Base-by-base conservation (phyloP, 2,888 invertebrate species). In the Anthophora plumipes region DNA sequence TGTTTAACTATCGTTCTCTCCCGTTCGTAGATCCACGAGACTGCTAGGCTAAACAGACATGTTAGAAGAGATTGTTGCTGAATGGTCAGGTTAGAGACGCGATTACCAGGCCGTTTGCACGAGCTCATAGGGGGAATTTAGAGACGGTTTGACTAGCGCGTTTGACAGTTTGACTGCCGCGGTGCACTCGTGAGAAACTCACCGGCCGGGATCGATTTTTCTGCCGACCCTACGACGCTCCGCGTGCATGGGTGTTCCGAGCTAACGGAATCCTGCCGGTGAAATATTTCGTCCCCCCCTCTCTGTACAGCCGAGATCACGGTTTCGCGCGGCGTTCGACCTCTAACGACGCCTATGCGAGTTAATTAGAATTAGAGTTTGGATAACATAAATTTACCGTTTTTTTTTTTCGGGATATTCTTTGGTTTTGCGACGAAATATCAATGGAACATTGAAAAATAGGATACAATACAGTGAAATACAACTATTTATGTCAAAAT, bases 261-360 rank as follows among this genome's bases (percentile, higher is more conserved):
- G 70, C 48, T 78, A 78, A 78, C 78, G 78, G 78, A 78, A 78
- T 78, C 50, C 43, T 48, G 63, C 43, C 77, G 63, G 69, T 77
- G 77, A 70, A 78, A 78, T 70, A 70, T 77, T 78, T 77, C 57
- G 70, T 46, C 25, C n/a, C 69, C 11, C 41, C 7, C 8, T 20
- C 31, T 3, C 4, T 31, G 31, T 4, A 31, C 4, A 1, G n/a
- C 8, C n/a, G n/a, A 37, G 2, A 31, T 57, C 17, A 17, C 55
- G 55, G 17, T 57, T 57, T 57, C 11, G 17, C 22, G 17, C 17
- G 5, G 20, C 59, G 59, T 43, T 41, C 6, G 7, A 11, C 17
- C 6, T 9, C 8, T 9, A 2, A 37, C 7, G 6, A 57, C 55
- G 8, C 14, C 12, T 17, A 17, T 1, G 8, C 1, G 5, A 37